Evolutionary conservation across 2,888 invertebrate genomes (phyloP).

Genomic region (Andrena dorsata): DNA sequence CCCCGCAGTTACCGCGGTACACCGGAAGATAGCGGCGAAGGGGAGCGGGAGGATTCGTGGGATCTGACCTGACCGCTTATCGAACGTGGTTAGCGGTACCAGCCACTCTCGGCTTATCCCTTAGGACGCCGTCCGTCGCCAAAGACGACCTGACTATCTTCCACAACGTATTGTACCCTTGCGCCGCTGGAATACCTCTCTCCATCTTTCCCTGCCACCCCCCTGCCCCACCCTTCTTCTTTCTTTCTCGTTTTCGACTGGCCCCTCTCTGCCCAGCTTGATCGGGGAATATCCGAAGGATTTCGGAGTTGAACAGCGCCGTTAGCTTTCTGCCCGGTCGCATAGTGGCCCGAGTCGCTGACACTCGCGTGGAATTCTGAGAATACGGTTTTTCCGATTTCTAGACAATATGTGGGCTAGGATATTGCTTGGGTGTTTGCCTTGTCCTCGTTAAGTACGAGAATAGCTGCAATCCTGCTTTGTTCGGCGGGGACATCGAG

Average conservation of each 20-base stretch:
- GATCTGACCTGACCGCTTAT: constrained; percentile 74
- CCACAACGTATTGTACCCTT: constrained; percentile 61
- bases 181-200: constrained; percentile 37
- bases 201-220: constrained; percentile 3
- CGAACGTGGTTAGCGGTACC: constrained; percentile 74
- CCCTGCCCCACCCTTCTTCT: neutral
- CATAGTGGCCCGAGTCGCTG: constrained; percentile 5
- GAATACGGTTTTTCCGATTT: neutral
- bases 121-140: constrained; percentile 67
- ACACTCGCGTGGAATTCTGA: neutral
- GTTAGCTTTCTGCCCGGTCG: neutral
- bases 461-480: too few species aligned
- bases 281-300: constrained; percentile 38
- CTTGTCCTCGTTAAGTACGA: too few species aligned
- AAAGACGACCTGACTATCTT: constrained; percentile 68
- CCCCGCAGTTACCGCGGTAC: constrained; percentile 53
- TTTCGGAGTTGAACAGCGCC: constrained; percentile 25
- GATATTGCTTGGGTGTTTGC: too few species aligned
- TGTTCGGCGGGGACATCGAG: too few species aligned
- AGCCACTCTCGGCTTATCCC: constrained; percentile 75
- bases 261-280: neutral
- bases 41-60: constrained; percentile 59
- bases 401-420: too few species aligned
- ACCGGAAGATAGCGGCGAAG: constrained; percentile 38
- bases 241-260: constrained; percentile 10